These are phyloP conservation scores for Drosophila infuscata DNA, from an alignment of 2,888 invertebrate species.

Conservation along the genomic window DNA sequence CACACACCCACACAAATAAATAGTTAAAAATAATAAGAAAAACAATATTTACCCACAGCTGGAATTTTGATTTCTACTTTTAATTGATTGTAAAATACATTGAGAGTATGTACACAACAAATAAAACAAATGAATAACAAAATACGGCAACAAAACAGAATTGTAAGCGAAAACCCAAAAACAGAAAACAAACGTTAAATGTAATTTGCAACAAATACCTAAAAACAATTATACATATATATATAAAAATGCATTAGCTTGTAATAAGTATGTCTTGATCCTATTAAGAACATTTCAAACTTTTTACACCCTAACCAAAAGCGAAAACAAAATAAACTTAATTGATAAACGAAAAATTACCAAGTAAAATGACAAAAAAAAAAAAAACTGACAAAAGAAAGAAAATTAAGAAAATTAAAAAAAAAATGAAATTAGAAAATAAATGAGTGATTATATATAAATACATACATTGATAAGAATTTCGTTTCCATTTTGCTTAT, in stretches of 20 bases:
- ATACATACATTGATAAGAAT: conserved; percentile 42
- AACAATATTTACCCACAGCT: conserved; percentile 38
- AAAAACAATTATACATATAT: conserved; percentile 23
- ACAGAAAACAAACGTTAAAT: conserved; percentile 39
- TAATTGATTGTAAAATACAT: conserved; percentile 56
- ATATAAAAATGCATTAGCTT: conserved; percentile 35
- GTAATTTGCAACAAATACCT: conserved; percentile 55
- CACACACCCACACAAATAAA: conserved; percentile 13
- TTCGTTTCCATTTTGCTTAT: neutral
- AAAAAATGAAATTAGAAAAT: conserved; percentile 60
- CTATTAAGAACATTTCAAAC: conserved; percentile 66
- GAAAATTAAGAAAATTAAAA: conserved; percentile 38
- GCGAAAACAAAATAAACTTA: conserved; percentile 38
- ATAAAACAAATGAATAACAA: conserved; percentile 15
- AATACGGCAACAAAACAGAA: conserved; percentile 12
- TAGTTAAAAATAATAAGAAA: conserved; percentile 25
- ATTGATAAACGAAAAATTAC: conserved; percentile 60
- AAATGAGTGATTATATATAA: conserved; percentile 75
- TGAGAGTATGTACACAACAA: conserved; percentile 23
- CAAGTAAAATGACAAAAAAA: conserved; percentile 44
- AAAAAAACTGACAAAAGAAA: conserved; percentile 23
- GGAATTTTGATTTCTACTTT: conserved; percentile 49
- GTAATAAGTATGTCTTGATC: conserved; percentile 61
- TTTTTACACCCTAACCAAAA: conserved; percentile 68
- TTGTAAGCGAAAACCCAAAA: conserved; percentile 19